These are phyloP conservation scores for Empidonax alnorum DNA, from an alignment of 2,113 vertebrate genomes.

Conservation along the genomic window DNA sequence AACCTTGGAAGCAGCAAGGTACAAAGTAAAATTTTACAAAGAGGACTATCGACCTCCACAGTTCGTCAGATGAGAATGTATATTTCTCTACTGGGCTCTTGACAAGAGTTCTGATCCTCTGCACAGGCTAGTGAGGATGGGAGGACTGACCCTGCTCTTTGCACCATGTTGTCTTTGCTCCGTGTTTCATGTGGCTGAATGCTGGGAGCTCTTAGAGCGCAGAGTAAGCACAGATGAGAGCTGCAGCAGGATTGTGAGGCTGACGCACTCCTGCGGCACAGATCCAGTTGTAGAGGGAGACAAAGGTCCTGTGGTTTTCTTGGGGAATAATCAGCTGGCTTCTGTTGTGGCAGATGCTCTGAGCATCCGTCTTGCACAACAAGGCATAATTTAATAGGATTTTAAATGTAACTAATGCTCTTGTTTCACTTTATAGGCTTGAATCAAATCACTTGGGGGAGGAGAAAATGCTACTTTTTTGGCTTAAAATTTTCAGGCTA, in stretches of 20 bases:
- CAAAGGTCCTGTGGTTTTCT: conserved; percentile 63
- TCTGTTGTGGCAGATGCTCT: conserved; percentile 47
- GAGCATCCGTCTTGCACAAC: conserved; percentile 19
- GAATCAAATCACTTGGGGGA: neutral
- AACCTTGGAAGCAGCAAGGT: neutral
- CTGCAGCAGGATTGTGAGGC: neutral
- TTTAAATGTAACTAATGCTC: neutral
- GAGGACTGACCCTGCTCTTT: neutral
- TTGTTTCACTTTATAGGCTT: neutral
- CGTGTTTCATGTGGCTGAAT: fast-evolving
- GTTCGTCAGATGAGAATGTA: neutral
- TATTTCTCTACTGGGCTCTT: neutral
- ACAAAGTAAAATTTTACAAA: neutral
- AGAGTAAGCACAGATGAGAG: neutral
- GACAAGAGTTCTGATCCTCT: neutral
- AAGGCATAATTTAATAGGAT: conserved; percentile 39
- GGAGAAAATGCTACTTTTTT: neutral
- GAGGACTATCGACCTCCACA: neutral
- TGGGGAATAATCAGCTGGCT: conserved; percentile 29
- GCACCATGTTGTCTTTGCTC: neutral
- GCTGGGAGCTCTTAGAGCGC: neutral
- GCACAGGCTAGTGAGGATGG: neutral
- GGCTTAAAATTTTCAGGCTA: neutral
- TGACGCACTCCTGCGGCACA: conserved; percentile 39
- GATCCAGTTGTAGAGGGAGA: conserved; percentile 32